phyloP scores from a whole-genome alignment of 1,140 invertebrate genomes.

The Pomacea maculata region DNA sequence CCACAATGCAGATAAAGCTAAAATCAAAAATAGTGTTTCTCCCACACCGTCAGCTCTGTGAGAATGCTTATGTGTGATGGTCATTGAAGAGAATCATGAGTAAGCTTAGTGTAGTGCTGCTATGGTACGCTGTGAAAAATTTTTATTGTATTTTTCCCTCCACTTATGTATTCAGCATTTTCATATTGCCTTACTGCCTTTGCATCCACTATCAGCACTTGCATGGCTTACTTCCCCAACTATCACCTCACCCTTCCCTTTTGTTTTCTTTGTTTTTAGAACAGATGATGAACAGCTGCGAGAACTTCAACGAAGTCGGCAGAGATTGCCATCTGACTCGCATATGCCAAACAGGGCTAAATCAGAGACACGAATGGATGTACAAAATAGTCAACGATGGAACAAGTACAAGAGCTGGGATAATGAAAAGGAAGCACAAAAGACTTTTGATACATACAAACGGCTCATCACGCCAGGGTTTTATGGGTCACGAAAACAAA shows the following conservation, averaged over 20 bases:
- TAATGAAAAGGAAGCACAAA: conserved; percentile 18
- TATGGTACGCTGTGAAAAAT: too few relatives aligned
- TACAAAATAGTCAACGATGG: conserved; percentile 9
- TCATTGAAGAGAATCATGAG: too few relatives aligned
- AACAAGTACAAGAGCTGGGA: conserved; percentile 32
- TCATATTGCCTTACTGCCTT: too few relatives aligned
- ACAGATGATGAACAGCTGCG: conserved; percentile 48
- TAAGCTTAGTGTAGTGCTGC: too few relatives aligned
- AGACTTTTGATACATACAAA: conserved; percentile 49
- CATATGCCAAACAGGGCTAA: conserved; percentile 17
- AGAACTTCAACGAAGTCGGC: conserved; percentile 29
- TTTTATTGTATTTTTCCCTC: too few relatives aligned
- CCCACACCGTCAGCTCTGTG: too few relatives aligned
- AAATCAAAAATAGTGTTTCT: too few relatives aligned
- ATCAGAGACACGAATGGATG: conserved; percentile 33
- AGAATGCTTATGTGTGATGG: too few relatives aligned
- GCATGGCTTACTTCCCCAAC: not conserved
- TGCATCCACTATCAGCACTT: too few relatives aligned
- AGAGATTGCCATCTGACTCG: conserved; percentile 6
- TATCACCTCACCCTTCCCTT: not conserved
- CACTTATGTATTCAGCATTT: too few relatives aligned
- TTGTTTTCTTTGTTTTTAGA: conserved; percentile 27
- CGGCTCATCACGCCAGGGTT: conserved; percentile 51
- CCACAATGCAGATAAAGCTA: too few relatives aligned
- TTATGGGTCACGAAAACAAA: conserved; percentile 35